Evolutionary conservation across 2,797 vertebrate genomes (phyloP), one percentile per base, ranked within the genome.

Genomic region (Cyprinella venusta): DNA sequence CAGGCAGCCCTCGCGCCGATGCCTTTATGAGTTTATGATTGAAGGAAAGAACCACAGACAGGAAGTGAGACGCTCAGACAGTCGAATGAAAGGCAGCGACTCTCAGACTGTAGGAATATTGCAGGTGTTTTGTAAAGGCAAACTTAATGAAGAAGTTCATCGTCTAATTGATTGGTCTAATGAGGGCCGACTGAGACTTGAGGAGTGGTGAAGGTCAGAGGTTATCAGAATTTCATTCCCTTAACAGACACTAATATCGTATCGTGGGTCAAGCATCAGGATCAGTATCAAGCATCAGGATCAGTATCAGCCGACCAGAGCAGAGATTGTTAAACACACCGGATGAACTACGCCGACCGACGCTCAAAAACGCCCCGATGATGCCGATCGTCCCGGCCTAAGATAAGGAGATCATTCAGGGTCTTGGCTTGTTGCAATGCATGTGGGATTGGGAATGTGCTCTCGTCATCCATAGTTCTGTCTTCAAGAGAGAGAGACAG

Each of bases 1-100:
- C 81, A 83, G 87, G 79, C 80, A 30, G 67, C 30, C 21, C 13
- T 61, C 42, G 81, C 77, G 54, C 71, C 26, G 80, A 24, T 83
- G 77, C 18, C 45, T 85, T 26, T 81, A 88, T 84, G 69, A 69
- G 71, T 68, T 59, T 68, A 85, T 76, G 48, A 80, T 84, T 88
- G 75, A 64, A 70, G 70, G 13, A 61, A 40, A 74, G 72, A 52
- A 52, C 38, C 33, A 84, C 52, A 40, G 59, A 76, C 36, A 79
- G n/a, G 36, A 59, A 59, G 65, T 0, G 48, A 79, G 12, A 52
- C 6, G 18, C 21, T 64, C 19, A 13, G 26, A 78, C 26, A 3
- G 42, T 65, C 8, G 19, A 8, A 61, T 33, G 0, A 38, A 2
- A 19, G 50, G 8, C 8, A 68, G 52, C 0, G 7, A 40, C 38